Evolutionary conservation across 2,888 invertebrate species (phyloP), one percentile per base, ranked within the genome.

Genomic region (Saturnia japonica): DNA sequence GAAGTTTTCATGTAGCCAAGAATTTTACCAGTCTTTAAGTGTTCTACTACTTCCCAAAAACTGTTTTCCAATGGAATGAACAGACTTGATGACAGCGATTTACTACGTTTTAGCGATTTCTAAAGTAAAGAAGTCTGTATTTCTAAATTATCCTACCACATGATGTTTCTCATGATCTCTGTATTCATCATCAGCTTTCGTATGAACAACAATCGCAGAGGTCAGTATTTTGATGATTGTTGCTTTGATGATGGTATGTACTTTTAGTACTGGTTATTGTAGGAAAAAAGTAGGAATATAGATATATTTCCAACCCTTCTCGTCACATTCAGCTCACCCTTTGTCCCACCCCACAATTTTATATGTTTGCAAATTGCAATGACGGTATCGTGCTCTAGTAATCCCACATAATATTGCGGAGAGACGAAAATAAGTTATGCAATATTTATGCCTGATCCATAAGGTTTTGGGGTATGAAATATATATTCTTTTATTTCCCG

Each of bases 371-470:
- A 60, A 28, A 60, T 60, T 60, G 57, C 57, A 60, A 28, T 28
- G 25, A 14, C 57, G 25, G 28, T 60, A 60, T 60, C 12, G 12
- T 12, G 25, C 57, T 28, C 14, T 60, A 60, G 57, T 60, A 16
- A 60, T 60, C 57, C 57, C 8, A 60, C 57, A 14, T 60, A 60
- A 60, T 60, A 60, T 60, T 14, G 57, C 6, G 4, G 28, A 11
- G 57, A 28, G 57, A 60, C 28, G 57, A 60, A 28, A 60, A 28
- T 60, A 60, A 60, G 28, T 60, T 60, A 60, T 60, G 57, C 57
- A 60, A 60, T 60, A 60, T 57, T 51, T 22, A 54, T 54, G n/a
- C 12, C 25, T 28, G 28, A 60, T 25, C 57, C 28, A 28, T 60
- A 25, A 28, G 4, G 14, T 60, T 60, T 60, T 60, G 57, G 28